Evolutionary conservation across 1,140 invertebrate genomes (phyloP).

Genomic region (Chymomyza costata): DNA sequence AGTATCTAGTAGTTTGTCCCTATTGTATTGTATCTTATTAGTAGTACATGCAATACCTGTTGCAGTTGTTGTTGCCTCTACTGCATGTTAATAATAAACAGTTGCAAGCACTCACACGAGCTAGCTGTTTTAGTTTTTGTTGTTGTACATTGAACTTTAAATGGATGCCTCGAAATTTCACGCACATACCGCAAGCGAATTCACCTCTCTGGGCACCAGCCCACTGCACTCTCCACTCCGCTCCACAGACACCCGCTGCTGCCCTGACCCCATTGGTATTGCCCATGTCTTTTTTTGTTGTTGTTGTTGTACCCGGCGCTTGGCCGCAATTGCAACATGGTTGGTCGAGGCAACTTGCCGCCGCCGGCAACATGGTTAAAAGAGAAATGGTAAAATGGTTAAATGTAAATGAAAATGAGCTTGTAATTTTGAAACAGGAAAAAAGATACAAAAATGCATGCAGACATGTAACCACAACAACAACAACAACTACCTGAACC

Average conservation of each 20-base stretch:
- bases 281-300: too few relatives aligned
- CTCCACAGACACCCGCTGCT: too few relatives aligned
- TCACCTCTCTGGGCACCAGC: constrained; percentile 3
- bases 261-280: too few relatives aligned
- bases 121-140: too few relatives aligned
- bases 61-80: too few relatives aligned
- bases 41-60: too few relatives aligned
- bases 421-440: constrained; percentile 43
- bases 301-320: constrained; percentile 20
- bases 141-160: constrained; percentile 54
- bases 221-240: constrained; percentile 11
- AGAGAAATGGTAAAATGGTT: constrained; percentile 39
- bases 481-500: background rate
- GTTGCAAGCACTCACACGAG: too few relatives aligned
- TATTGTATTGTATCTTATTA: too few relatives aligned
- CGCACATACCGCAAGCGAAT: constrained; percentile 14
- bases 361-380: constrained; percentile 3
- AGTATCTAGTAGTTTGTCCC: too few relatives aligned
- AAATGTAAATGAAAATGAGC: constrained; percentile 47
- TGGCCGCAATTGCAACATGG: constrained; percentile 19
- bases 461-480: constrained; percentile 13
- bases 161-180: constrained; percentile 34
- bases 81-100: too few relatives aligned
- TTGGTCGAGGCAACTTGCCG: constrained; percentile 6
- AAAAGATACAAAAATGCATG: constrained; percentile 30